Evolutionary conservation across 2,113 vertebrate genomes (phyloP), one percentile per base, ranked within the genome.

Genomic region (Leucoraja erinaceus): DNA sequence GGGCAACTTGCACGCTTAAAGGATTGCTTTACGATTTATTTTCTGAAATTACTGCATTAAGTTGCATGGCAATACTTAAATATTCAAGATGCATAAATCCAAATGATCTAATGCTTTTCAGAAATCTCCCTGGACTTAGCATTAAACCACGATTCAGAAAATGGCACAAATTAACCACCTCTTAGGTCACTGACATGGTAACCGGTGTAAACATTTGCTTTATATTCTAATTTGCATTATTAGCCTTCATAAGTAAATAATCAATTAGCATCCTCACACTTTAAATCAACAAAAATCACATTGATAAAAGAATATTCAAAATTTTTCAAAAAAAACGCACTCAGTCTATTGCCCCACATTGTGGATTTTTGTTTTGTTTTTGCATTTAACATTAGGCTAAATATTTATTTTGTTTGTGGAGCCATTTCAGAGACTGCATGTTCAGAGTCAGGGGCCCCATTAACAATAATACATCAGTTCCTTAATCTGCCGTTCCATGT

Each of bases 361-460:
- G 20, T 54, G 28, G 77, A 79, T 83, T 83, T 8, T 28, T 28
- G 3, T 83, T 28, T 77, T 14, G 33, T 77, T 77, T 77, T 72
- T 33, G 16, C 5, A 83, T 83, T 83, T 83, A 59, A 56, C 20
- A 56, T 25, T 56, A 56, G 0, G 20, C 22, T 9, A 90, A 47
- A 47, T 54, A 3, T 38, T 38, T 22, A 47, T 47, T 91, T 12
- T 25, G 70, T 25, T 38, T 25, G 25, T 47, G 18, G 3, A 70
- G 63, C 11, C 31, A 90, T 61, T 86, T 54, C 63, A 38, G 31
- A 72, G 66, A 91, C 18, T 74, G 38, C 68, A 91, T 38, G 68
- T 91, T 72, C 90, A 72, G 90, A 72, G 68, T 91, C 38, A 91
- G 68, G 9, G 88, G 90, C 68, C 66, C 90, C 72, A 72, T 91